A percentile compares a stretch with the other conserved stretches of the same genome.
Conservation (phyloP, 2,888 invertebrate species). For the Synergus gifuensis region DNA sequence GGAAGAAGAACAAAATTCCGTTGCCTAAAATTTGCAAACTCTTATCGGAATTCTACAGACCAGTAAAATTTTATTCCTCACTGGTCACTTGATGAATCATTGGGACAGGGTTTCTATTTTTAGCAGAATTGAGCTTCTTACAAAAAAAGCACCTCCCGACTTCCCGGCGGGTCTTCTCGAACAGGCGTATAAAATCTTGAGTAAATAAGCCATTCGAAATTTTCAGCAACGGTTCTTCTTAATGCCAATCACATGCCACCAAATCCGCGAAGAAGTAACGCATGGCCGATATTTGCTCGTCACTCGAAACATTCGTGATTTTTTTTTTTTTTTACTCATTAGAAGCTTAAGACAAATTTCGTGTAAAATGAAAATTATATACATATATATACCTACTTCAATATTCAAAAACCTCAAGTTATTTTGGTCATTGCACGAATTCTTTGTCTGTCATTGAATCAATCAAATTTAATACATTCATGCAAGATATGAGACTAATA, state of each 20-base stretch:
- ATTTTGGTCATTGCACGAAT: background rate
- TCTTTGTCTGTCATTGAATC: background rate
- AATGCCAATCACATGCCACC: constrained; percentile 5
- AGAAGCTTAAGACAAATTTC: background rate
- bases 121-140: constrained; percentile 43
- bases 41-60: background rate
- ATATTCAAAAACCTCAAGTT: too few relatives aligned
- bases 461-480: too few relatives aligned
- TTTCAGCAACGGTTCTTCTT: background rate
- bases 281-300: constrained; percentile 6
- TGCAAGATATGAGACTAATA: background rate
- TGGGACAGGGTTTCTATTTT: constrained; percentile 42
- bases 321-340: too few relatives aligned
- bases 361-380: background rate
- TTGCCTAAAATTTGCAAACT: background rate
- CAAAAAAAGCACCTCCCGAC: constrained; percentile 43
- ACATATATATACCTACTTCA: too few relatives aligned
- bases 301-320: background rate
- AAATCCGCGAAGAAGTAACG: background rate
- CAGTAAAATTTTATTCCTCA: constrained; percentile 28
- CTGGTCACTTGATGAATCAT: constrained; percentile 46
- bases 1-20: background rate
- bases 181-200: constrained; percentile 31
- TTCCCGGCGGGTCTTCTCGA: constrained; percentile 2
- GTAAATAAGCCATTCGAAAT: constrained; percentile 29